Base-by-base conservation (phyloP, 2,888 invertebrate species). In the Nemurella pictetii region DNA sequence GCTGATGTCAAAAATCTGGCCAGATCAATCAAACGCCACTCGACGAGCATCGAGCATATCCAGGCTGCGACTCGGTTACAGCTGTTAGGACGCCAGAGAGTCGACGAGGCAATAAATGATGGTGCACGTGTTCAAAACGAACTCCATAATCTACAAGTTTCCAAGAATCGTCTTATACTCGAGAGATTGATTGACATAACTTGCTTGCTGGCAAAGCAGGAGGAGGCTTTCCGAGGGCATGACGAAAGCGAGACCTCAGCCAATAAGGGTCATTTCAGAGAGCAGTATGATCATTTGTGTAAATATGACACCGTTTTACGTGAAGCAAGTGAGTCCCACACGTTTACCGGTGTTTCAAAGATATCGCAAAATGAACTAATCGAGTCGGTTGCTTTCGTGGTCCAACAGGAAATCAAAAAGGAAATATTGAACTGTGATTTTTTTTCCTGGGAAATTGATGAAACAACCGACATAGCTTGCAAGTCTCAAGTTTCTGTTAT, bases 371-470 rank as follows among this genome's bases (percentile, higher is more conserved):
- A 80, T 15, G 83, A 83, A 20, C 25, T 83, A 25, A 32, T 73
- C 5, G 30, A 75, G 26, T 83, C 73, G 3, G 26, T 83, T 30
- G n/a, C 83, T 29, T 26, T 75, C 3, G 15, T 25, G 4, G 15
- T 83, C 1, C 27, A 28, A 74, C 26, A 26, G 20, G 32, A 83
- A 74, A 74, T 83, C 27, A 35, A 73, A 1, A 74, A 3, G 7
- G 83, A 83, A 83, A 73, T 83, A 25, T 27, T 20, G 73, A 26
- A 74, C 25, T 28, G 28, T 26, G 4, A 9, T 20, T 32, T 77
- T 25, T 77, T 84, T 36, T 29, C 73, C 9, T 78, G 75, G 75
- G 35, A 77, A 29, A 77, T 84, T 28, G 84, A 84, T 30, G 77
- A 84, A 29, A 84, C 84, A 12, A 84, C 84, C 4, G 81, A 73